Conservation (phyloP, 2,797 vertebrate species). For the Tapirus indicus region DNA sequence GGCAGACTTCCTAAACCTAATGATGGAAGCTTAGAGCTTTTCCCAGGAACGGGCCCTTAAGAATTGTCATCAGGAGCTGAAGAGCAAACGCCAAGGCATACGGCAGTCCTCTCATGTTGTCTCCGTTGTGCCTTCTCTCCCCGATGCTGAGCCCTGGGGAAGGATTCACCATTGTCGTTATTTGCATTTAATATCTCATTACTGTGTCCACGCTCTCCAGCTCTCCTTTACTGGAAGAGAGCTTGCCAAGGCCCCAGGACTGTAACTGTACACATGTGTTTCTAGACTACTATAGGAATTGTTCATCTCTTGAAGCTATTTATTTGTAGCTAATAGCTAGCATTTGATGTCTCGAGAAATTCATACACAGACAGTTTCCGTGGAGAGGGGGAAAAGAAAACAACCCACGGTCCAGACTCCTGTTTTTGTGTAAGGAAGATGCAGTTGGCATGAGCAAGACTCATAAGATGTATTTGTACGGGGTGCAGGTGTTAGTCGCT, state of each 20-base stretch:
- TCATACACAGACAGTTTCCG: constrained; percentile 13
- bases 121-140: background rate
- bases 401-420: background rate
- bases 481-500: background rate
- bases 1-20: background rate
- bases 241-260: background rate
- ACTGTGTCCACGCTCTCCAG: background rate
- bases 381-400: background rate
- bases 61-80: background rate
- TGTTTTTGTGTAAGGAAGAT: constrained; percentile 24
- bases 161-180: background rate
- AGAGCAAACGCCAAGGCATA: background rate
- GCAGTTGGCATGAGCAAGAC: background rate
- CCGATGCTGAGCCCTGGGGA: background rate
- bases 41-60: background rate
- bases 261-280: constrained; percentile 33
- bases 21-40: background rate
- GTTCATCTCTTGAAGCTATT: constrained; percentile 45
- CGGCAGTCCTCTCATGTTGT: background rate
- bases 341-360: constrained; percentile 47
- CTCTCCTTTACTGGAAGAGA: background rate
- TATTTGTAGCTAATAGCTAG: constrained; percentile 52
- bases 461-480: background rate
- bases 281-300: background rate
- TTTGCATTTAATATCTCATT: constrained; percentile 27